A percentile compares a stretch with the other conserved stretches of the same genome.
These are phyloP conservation scores for Ectemnius cavifrons DNA, from an alignment of 2,888 invertebrate genomes.

Conservation along the genomic window DNA sequence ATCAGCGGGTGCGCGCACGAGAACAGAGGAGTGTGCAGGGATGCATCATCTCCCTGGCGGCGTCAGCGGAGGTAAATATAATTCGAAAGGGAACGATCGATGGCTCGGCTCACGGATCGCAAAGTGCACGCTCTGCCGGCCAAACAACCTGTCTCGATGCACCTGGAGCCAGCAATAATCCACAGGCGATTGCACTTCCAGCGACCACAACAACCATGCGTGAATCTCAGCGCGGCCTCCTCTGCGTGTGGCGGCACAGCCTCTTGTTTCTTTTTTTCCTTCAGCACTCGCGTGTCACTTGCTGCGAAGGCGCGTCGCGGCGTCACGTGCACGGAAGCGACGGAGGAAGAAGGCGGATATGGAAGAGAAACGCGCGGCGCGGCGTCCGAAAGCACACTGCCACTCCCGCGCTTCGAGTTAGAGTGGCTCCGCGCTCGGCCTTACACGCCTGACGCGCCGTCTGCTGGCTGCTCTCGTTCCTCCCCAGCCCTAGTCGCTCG, in stretches of 20 bases:
- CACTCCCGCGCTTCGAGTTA: slow-evolving; percentile 46
- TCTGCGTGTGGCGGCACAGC: too few species aligned
- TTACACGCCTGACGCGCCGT: slow-evolving; percentile 27
- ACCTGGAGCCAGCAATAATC: slow-evolving; percentile 49
- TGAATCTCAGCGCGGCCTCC: too few species aligned
- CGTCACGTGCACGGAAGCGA: slow-evolving; percentile 8
- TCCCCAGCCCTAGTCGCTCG: slow-evolving; percentile 3
- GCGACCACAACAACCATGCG: background rate
- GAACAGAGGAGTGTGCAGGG: background rate
- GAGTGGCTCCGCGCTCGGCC: slow-evolving; percentile 27
- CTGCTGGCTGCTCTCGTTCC: slow-evolving; percentile 23
- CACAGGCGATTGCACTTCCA: slow-evolving; percentile 54
- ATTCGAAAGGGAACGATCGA: slow-evolving; percentile 50
- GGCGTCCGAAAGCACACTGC: slow-evolving; percentile 67
- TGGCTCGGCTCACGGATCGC: slow-evolving; percentile 51
- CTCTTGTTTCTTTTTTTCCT: too few species aligned
- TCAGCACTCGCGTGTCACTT: too few species aligned
- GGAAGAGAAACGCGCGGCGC: slow-evolving; percentile 54
- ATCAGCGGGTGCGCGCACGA: background rate
- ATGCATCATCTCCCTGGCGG: slow-evolving; percentile 1
- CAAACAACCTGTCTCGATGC: slow-evolving; percentile 51
- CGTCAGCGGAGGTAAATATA: slow-evolving; percentile 39
- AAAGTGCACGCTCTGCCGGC: slow-evolving; percentile 25
- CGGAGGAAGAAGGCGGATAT: background rate
- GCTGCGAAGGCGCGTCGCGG: background rate